A percentile compares a stretch with the other conserved stretches of the same genome.
These are phyloP conservation scores for Plectus sambesii DNA, from an alignment of 1,140 invertebrate genomes.

Conservation along the genomic window DNA sequence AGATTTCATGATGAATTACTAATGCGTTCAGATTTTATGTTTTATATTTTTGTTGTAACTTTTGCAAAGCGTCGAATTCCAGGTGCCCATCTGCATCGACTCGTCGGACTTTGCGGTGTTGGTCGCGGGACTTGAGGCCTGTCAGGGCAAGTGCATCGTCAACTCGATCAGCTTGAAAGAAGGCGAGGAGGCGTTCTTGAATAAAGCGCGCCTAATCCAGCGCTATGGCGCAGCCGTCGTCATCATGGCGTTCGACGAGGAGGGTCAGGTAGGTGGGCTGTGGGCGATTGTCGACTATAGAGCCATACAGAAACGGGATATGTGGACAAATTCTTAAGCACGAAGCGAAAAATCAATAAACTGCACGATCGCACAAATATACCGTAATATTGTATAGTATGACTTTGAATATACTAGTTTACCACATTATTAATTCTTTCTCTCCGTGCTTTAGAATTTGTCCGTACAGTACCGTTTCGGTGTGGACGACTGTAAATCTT, in stretches of 20 bases:
- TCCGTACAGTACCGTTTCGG: too few relatives aligned
- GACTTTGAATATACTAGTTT: too few relatives aligned
- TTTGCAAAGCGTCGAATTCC: conserved; percentile 44
- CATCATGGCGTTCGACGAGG: conserved; percentile 53
- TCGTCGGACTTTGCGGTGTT: conserved; percentile 55
- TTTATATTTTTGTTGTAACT: not conserved
- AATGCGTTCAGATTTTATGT: not conserved
- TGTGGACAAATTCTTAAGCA: too few relatives aligned
- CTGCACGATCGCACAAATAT: too few relatives aligned
- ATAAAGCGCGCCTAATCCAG: conserved; percentile 48
- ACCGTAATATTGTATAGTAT: too few relatives aligned
- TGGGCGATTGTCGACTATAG: too few relatives aligned
- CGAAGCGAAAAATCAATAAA: too few relatives aligned
- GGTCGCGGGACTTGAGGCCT: conserved; percentile 55
- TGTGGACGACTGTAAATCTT: too few relatives aligned
- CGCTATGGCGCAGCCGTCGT: conserved; percentile 56
- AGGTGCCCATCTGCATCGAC: conserved; percentile 56
- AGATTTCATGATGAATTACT: too few relatives aligned
- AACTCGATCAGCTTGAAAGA: conserved; percentile 56
- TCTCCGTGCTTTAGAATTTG: too few relatives aligned
- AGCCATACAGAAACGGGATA: too few relatives aligned
- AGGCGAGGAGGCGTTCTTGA: conserved; percentile 53
- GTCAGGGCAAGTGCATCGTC: conserved; percentile 57
- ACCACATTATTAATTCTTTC: too few relatives aligned
- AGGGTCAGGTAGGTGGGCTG: conserved; percentile 51